Evolutionary conservation across 2,888 invertebrate genomes (phyloP), one percentile per base, ranked within the genome.

Genomic region (Drosophila mimica): DNA sequence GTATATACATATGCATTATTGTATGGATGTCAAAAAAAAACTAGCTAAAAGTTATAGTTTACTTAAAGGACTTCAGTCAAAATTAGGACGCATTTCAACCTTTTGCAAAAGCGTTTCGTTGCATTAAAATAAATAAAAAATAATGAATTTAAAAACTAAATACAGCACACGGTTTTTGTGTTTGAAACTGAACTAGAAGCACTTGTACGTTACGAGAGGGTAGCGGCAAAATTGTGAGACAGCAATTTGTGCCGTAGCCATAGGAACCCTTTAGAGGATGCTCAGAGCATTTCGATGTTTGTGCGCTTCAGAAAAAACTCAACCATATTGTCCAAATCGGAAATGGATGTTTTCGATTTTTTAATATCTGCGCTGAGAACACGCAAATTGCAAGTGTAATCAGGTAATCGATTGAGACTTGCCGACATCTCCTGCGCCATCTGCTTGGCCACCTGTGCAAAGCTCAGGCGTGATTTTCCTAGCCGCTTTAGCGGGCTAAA

Each of bases 291-390:
- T 54, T 81, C 85, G 33, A 65, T 70, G 43, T 69, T 72, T n/a
- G 71, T 78, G 49, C 92, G 90, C 67, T 92, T 92, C 11, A 93
- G 82, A 77, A 91, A 91, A 74, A 93, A 92, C 76, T 93, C 93
- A 68, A 93, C 91, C 76, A 91, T 91, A 79, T 93, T 93, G 69
- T 93, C 91, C 58, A 90, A 79, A 82, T 93, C 93, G 25, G 85
- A 86, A 59, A 93, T 82, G 40, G 79, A 90, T 43, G 88, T 82
- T 67, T 93, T 93, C 0, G 93, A 92, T 72, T 93, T 93, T 15
- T 92, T 91, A 17, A 92, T 86, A 82, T 93, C 92, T 30, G 93
- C 91, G 64, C 91, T 93, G 31, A 93, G 83, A 48, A 93, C 89
- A 5, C 93, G 89, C 31, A 93, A 75, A 79, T 93, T 93, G 36